Base-by-base conservation (phyloP, 2,888 invertebrate genomes). In the Euphydryas editha region DNA sequence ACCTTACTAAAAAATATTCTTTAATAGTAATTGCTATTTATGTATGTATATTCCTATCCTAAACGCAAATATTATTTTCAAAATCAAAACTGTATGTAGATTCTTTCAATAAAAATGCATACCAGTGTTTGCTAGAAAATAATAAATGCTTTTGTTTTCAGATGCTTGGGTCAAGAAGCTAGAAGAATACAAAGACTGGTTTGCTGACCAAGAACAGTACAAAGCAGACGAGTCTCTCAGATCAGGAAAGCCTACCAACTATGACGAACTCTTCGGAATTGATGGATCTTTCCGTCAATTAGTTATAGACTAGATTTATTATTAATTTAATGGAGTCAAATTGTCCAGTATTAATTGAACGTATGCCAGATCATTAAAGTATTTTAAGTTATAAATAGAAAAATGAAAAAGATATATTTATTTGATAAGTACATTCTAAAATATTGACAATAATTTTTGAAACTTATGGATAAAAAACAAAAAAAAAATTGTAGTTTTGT, bases 231-330 rank as follows among this genome's bases (percentile, higher is more conserved):
- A 97, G 83, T 88, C 95, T 0, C 94, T 96, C 68, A 94, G 98
- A 80, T 96, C 96, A 0, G 97, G 97, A 49, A 96, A 96, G 81
- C 97, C 97, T 70, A 97, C 96, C 81, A 97, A 97, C 75, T 95
- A 96, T 73, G 97, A 97, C 74, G 97, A 97, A 79, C 93, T 97
- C 4, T 97, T 98, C 78, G 97, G 97, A n/a, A 94, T 97, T 78
- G 97, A 97, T 78, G 97, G 97, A 47, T 97, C 97, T 57, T 97
- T 97, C 93, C 95, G 97, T 78, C 96, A 97, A 85, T 90, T 98
- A 66, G 94, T 95, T 77, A 97, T 98, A 78, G 97, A 97, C 92
- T 97, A 85, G 30, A 37, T 30, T 30, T 15, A 59, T 42, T 13
- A 39, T 30, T 15, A 5, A 18, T 58, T 30, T n/a, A 42, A 30